These are phyloP conservation scores for Mustelus asterias DNA, from an alignment of 2,113 vertebrate species.

Conservation along the genomic window DNA sequence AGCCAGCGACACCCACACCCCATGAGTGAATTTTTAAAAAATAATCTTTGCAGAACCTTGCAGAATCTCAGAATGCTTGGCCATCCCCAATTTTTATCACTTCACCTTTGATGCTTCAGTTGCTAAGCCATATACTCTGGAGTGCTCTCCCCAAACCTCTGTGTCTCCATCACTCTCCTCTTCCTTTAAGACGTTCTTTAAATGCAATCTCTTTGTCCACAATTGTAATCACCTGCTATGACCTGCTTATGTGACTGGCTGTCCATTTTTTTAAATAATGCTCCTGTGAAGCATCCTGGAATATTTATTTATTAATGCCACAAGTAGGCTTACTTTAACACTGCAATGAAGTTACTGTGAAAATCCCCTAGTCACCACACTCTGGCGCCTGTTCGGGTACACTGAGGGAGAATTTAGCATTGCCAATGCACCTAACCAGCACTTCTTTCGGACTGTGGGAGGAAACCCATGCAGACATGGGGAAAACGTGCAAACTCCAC, in stretches of 20 bases:
- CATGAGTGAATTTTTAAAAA: too few relatives aligned
- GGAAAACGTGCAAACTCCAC: too few relatives aligned
- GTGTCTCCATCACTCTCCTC: background rate
- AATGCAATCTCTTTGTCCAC: background rate
- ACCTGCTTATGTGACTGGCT: background rate
- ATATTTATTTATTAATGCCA: background rate
- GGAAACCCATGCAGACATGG: too few relatives aligned
- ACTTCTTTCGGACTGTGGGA: too few relatives aligned
- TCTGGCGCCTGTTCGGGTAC: too few relatives aligned
- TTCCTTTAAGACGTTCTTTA: background rate
- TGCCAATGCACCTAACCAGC: too few relatives aligned
- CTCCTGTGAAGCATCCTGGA: background rate
- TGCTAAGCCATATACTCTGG: background rate
- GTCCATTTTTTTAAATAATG: background rate
- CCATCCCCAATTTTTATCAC: background rate
- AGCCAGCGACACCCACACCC: too few relatives aligned
- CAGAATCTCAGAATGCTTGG: background rate
- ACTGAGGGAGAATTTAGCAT: too few relatives aligned
- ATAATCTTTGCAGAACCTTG: background rate
- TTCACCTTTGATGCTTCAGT: background rate
- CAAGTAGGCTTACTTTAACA: too few relatives aligned
- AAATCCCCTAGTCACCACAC: too few relatives aligned
- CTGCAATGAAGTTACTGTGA: too few relatives aligned
- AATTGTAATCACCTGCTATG: background rate
- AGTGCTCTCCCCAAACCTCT: background rate